Evolutionary conservation across 2,888 invertebrate species (phyloP).

Genomic region (Allolobophora icterica): DNA sequence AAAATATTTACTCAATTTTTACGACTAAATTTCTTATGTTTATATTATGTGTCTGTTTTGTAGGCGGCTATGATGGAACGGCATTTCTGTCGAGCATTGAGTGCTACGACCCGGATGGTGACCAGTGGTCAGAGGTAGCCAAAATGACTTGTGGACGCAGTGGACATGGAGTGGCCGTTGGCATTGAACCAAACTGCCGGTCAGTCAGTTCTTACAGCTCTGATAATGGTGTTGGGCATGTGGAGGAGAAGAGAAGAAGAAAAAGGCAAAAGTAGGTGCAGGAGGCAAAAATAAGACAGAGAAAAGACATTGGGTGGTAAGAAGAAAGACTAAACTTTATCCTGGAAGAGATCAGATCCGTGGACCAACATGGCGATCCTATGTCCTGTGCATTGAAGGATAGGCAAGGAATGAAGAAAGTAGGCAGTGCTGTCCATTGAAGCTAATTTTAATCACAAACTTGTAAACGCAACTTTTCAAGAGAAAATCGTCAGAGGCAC

Average conservation of each 20-base stretch:
- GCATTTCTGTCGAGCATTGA: constrained; percentile 85
- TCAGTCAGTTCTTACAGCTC: constrained; percentile 11
- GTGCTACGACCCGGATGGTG: constrained; percentile 80
- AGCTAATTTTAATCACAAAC: not conserved
- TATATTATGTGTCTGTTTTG: not conserved
- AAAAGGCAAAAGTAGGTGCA: not conserved
- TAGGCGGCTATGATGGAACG: constrained; percentile 88
- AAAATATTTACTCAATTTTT: not conserved
- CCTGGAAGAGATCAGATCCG: not conserved
- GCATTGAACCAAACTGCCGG: constrained; percentile 68
- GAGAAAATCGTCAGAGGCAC: not conserved
- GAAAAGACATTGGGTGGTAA: too few species aligned
- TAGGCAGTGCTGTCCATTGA: not conserved
- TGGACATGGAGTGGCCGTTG: constrained; percentile 89
- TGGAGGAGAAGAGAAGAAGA: not conserved
- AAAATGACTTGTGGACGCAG: constrained; percentile 84
- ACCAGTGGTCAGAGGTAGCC: constrained; percentile 80
- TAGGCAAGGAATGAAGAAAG: not conserved
- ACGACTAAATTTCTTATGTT: not conserved
- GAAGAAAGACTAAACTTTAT: too few species aligned
- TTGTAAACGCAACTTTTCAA: not conserved
- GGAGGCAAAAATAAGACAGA: not conserved
- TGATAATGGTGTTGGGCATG: not conserved
- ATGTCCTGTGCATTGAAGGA: not conserved
- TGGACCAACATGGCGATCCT: not conserved